Conservation (phyloP, 2,113 vertebrate species). For the Ceratotherium simum region DNA sequence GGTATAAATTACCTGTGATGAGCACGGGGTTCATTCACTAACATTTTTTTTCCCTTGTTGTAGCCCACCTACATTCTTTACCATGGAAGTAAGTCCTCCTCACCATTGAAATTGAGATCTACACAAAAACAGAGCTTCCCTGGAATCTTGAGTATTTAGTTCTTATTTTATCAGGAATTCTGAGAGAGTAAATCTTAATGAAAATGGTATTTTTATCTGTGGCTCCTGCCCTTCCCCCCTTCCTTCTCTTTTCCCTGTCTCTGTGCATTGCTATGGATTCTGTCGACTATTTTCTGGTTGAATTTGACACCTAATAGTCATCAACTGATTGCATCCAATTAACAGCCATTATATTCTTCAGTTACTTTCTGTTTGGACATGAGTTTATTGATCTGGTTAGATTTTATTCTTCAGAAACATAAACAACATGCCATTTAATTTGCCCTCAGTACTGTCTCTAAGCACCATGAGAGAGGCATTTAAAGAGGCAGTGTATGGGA, state of each 20-base stretch:
- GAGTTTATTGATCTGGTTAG: constrained; percentile 75
- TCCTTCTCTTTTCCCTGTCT: neutral
- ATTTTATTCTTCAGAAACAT: constrained; percentile 78
- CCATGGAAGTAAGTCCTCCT: neutral
- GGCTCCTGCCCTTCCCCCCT: no score
- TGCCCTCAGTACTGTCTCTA: constrained; percentile 53
- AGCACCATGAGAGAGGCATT: constrained; percentile 63
- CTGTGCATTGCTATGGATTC: neutral
- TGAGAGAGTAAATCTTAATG: neutral
- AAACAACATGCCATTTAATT: constrained; percentile 75
- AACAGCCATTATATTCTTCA: constrained; percentile 72
- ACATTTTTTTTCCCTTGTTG: neutral
- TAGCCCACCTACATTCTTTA: neutral
- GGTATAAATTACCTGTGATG: neutral
- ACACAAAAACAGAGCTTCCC: neutral
- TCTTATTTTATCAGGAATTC: neutral
- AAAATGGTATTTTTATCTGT: neutral
- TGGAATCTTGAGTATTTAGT: neutral
- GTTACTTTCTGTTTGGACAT: constrained; percentile 73
- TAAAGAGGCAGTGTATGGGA: constrained; percentile 58
- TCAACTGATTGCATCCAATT: constrained; percentile 63
- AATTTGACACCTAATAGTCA: constrained; percentile 40
- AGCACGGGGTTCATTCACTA: neutral
- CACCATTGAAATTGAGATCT: neutral
- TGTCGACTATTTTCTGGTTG: constrained; percentile 54